phyloP scores from a whole-genome alignment of 1,140 invertebrate species.

The Rhyacophila brunnea region DNA sequence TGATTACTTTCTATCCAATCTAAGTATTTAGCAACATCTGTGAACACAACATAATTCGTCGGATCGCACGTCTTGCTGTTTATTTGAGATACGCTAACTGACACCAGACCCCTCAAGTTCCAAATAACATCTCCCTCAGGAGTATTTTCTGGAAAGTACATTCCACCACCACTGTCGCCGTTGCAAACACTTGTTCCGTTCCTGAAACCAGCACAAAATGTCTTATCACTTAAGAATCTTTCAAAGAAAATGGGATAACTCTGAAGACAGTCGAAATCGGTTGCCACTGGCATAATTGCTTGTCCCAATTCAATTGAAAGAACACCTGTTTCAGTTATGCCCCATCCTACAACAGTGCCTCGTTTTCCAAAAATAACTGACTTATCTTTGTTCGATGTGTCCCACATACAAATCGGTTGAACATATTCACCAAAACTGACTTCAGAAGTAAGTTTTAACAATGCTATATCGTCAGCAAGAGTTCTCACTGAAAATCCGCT shows the following conservation, averaged over 20 bases:
- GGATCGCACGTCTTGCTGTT: constrained; percentile 38
- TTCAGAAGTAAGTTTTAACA: not conserved
- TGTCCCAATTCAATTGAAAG: constrained; percentile 17
- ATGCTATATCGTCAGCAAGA: not conserved
- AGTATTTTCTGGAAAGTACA: constrained; percentile 34
- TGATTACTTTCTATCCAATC: constrained; percentile 5
- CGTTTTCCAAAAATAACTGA: no score
- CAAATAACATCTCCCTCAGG: constrained; percentile 30
- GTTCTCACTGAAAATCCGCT: not conserved
- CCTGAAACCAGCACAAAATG: constrained; percentile 22
- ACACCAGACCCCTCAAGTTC: constrained; percentile 41
- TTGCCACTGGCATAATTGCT: constrained; percentile 40
- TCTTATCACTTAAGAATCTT: constrained; percentile 7
- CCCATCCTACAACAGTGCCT: constrained; percentile 15
- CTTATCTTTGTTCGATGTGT: no score
- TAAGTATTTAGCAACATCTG: constrained; percentile 31
- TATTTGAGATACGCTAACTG: constrained; percentile 32
- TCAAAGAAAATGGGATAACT: constrained; percentile 34
- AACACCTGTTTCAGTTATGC: constrained; percentile 1
- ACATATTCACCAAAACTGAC: not conserved
- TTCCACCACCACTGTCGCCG: constrained; percentile 43
- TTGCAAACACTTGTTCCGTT: constrained; percentile 38
- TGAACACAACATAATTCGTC: constrained; percentile 38
- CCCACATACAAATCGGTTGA: constrained; percentile 4
- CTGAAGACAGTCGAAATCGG: constrained; percentile 38